phyloP scores from a whole-genome alignment of 1,140 invertebrate genomes.

The Elysia chlorotica region DNA sequence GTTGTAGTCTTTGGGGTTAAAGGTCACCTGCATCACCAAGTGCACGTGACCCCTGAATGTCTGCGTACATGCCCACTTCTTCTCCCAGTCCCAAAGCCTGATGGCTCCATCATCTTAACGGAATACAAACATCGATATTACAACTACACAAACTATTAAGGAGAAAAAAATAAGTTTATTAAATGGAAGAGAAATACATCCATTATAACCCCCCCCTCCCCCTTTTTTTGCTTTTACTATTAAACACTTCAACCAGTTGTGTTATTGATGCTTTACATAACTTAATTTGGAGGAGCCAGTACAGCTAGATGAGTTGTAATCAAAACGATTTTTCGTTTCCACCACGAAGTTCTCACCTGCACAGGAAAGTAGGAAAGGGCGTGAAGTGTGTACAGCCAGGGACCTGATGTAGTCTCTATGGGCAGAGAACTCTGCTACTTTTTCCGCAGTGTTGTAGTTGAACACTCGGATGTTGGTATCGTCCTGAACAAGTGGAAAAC shows the following conservation, averaged over 20 bases:
- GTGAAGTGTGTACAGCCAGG: constrained; percentile 95
- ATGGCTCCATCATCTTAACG: constrained; percentile 95
- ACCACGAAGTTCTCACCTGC: constrained; percentile 74
- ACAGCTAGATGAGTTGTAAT: background rate
- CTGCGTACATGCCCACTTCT: constrained; percentile 95
- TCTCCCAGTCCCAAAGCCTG: constrained; percentile 99
- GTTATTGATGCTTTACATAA: background rate
- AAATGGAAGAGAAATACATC: background rate
- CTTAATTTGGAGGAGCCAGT: background rate
- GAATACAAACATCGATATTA: too few relatives aligned
- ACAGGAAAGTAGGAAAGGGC: constrained; percentile 94
- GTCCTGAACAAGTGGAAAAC: constrained; percentile 57
- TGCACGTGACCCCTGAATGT: constrained; percentile 89
- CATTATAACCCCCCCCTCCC: background rate
- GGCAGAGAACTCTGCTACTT: constrained; percentile 94
- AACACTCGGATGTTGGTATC: constrained; percentile 84
- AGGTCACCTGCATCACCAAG: constrained; percentile 99
- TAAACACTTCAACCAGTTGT: background rate
- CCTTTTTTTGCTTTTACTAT: background rate
- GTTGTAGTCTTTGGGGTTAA: constrained; percentile 99
- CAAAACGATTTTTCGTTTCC: background rate
- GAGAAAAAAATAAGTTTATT: background rate
- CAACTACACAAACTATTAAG: too few relatives aligned
- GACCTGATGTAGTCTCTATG: constrained; percentile 98
- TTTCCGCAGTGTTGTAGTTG: constrained; percentile 98